Conservation (phyloP, 37 sponge, comb jelly and placozoan species). For the Agelas oroides region DNA sequence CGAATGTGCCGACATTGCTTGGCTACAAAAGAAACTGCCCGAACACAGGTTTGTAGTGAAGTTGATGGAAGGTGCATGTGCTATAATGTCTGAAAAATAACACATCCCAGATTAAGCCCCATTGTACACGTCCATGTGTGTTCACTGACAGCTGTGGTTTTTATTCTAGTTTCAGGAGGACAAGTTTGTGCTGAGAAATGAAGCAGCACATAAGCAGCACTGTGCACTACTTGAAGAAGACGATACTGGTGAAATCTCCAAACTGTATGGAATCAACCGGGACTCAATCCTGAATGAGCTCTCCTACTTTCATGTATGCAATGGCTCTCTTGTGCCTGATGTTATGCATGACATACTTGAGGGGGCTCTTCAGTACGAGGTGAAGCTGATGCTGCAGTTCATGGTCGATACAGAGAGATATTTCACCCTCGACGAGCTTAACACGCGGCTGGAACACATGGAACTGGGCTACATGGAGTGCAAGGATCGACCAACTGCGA, state of each 20-base stretch:
- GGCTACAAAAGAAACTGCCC: constrained; percentile 26
- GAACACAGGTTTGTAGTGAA: constrained; percentile 7
- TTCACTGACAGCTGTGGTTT: no score
- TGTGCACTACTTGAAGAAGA: constrained; percentile 25
- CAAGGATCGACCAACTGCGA: constrained; percentile 34
- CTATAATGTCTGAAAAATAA: no score
- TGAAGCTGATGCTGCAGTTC: constrained; percentile 38
- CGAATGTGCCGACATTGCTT: constrained; percentile 52
- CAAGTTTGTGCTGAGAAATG: constrained; percentile 5
- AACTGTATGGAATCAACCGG: constrained; percentile 38
- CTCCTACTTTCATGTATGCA: constrained; percentile 16
- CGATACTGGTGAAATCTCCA: background rate
- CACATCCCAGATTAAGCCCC: no score
- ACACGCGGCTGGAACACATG: background rate
- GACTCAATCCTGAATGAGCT: constrained; percentile 13
- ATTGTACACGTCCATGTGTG: no score
- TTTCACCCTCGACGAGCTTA: background rate
- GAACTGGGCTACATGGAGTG: constrained; percentile 31
- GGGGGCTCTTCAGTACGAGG: constrained; percentile 24
- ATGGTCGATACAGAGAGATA: background rate
- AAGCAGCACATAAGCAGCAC: background rate
- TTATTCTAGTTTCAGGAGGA: background rate
- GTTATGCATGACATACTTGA: constrained; percentile 81
- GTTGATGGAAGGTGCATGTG: no score
- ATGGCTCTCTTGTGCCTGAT: constrained; percentile 59